Evolutionary conservation across 2,888 invertebrate genomes (phyloP), one percentile per base, ranked within the genome.

Genomic region (Tromatobia lineatoria): DNA sequence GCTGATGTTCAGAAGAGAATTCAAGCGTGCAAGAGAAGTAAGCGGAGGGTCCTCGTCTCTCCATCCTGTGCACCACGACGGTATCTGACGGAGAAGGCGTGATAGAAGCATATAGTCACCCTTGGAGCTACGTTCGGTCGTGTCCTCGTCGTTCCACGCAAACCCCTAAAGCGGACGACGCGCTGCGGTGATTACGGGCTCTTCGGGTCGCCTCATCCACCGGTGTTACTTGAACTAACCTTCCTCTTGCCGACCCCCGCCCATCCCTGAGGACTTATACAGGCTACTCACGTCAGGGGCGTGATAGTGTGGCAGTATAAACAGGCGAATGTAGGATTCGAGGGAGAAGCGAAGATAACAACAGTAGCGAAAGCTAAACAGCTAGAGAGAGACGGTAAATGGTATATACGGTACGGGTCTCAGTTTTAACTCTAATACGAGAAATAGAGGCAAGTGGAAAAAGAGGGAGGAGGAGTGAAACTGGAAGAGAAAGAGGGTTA

Each of bases 161-260:
- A 80, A 80, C 54, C 70, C 70, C 71, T 38, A 45, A 75, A 83
- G 78, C 67, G 79, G 23, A 83, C 50, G 70, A 75, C 70, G 47
- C 74, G 84, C 84, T 70, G 74, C 78, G 84, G 81, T 84, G 84
- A 81, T 84, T 81, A 84, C 81, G 84, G 50, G 73, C 83, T 76
- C 71, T 59, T 67, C 66, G 38, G 66, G 71, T 73, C 73, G 70
- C 57, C 83, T 69, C 73, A 54, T 80, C 61, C 73, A 74, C 54
- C 70, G 59, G 66, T 73, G 69, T 69, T 64, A 74, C 76, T 66
- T 54, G 29, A 80, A 70, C 77, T 77, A 69, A 15, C 61, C 47
- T 54, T 50, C 7, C 52, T 66, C 25, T 25, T 18, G 20, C 42
- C 34, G 38, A 34, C 38, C 47, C 59, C 20, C 45, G n/a, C 59